A percentile compares a stretch with the other conserved stretches of the same genome.
phyloP scores from a whole-genome alignment of 2,888 invertebrate species.

The Dynastes grantii region DNA sequence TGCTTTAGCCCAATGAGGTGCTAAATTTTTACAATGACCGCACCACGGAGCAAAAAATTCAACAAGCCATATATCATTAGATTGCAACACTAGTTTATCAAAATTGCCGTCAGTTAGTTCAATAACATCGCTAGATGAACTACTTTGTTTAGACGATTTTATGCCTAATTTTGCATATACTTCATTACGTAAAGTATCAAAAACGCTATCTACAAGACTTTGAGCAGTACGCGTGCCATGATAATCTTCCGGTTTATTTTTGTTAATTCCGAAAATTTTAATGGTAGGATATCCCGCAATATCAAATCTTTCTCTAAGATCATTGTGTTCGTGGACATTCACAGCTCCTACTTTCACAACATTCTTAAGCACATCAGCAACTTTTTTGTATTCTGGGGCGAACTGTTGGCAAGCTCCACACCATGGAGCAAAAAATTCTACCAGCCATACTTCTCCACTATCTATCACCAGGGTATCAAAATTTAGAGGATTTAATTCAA shows the following conservation, averaged over 20 bases:
- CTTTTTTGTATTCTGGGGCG: conserved; percentile 94
- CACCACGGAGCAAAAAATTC: conserved; percentile 99
- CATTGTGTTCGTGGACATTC: conserved; percentile 91
- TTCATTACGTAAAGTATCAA: conserved; percentile 84
- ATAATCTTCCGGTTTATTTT: conserved; percentile 87
- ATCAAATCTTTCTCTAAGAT: conserved; percentile 84
- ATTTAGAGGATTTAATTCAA: conserved; percentile 89
- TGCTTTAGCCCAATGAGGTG: conserved; percentile 96
- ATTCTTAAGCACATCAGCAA: conserved; percentile 93
- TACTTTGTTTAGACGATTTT: conserved; percentile 69
- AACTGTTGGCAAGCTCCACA: conserved; percentile 93
- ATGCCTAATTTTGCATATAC: conserved; percentile 81
- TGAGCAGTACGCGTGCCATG: conserved; percentile 89
- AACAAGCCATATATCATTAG: conserved; percentile 97
- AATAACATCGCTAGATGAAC: conserved; percentile 79
- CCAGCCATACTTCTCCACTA: conserved; percentile 92
- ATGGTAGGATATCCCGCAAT: conserved; percentile 96
- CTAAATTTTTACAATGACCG: conserved; percentile 96
- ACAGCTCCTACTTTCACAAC: conserved; percentile 94
- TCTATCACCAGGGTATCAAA: conserved; percentile 88
- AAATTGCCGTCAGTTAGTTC: conserved; percentile 98
- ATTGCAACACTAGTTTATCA: conserved; percentile 90
- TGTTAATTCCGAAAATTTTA: conserved; percentile 92
- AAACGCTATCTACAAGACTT: conserved; percentile 86
- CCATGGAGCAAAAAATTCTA: conserved; percentile 98